These are phyloP conservation scores for Coelopa pilipes DNA, from an alignment of 2,888 invertebrate genomes.

Conservation along the genomic window DNA sequence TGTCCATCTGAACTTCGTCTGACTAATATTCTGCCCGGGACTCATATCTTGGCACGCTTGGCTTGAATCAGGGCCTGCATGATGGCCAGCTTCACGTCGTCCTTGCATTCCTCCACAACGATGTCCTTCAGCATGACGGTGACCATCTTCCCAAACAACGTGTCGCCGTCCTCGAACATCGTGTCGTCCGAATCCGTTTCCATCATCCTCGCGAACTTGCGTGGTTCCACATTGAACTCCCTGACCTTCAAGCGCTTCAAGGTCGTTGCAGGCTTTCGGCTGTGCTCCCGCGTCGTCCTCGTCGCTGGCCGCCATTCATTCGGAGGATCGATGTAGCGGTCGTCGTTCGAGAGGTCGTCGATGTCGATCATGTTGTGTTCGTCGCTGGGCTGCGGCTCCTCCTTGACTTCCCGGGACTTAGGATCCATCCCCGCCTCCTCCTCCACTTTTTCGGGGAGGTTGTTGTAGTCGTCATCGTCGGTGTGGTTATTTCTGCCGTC, in stretches of 20 bases:
- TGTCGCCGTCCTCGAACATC: constrained; percentile 19
- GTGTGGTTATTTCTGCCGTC: not conserved
- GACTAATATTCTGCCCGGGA: not conserved
- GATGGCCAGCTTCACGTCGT: constrained; percentile 33
- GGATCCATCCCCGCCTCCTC: not conserved
- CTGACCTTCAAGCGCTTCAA: not conserved
- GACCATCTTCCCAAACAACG: constrained; percentile 34
- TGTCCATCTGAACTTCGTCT: not conserved
- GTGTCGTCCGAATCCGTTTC: not conserved
- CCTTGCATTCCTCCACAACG: constrained; percentile 24
- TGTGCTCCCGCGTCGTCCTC: not conserved
- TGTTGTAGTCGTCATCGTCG: not conserved
- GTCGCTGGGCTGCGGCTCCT: not conserved
- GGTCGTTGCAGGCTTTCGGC: not conserved
- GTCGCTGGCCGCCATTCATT: not conserved
- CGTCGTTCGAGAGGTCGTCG: constrained; percentile 2
- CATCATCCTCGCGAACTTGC: not conserved
- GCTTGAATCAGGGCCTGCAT: constrained; percentile 35
- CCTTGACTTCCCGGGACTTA: not conserved
- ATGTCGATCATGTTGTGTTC: constrained; percentile 6
- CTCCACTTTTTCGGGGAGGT: not conserved
- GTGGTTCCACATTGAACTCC: not conserved
- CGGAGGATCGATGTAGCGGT: not conserved
- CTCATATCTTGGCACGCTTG: constrained; percentile 8
- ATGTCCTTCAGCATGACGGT: constrained; percentile 34